phyloP scores from a whole-genome alignment of 2,888 invertebrate genomes.

The Lamproptera curius region DNA sequence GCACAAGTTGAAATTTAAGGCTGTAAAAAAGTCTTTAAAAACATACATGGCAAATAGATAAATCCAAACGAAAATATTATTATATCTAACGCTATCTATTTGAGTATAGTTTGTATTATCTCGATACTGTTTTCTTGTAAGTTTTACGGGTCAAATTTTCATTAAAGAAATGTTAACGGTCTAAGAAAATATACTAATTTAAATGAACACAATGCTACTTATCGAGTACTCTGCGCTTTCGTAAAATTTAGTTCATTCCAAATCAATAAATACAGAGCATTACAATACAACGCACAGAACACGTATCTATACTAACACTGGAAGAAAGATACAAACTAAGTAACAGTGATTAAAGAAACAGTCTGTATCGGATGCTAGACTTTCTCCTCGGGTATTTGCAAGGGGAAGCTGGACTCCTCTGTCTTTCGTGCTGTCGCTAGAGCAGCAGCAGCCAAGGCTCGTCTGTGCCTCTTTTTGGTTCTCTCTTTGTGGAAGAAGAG shows the following conservation, averaged over 20 bases:
- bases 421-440: slow-evolving; percentile 45
- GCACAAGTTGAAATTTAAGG: too few relatives aligned
- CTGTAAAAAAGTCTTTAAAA: too few relatives aligned
- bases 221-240: not conserved
- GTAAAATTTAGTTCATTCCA: not conserved
- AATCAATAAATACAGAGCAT: slow-evolving; percentile 10
- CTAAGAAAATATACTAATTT: too few relatives aligned
- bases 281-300: slow-evolving; percentile 1
- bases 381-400: slow-evolving; percentile 64
- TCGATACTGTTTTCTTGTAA: too few relatives aligned
- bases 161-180: too few relatives aligned
- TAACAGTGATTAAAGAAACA: slow-evolving; percentile 15
- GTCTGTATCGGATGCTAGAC: slow-evolving; percentile 38
- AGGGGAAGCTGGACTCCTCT: slow-evolving; percentile 57
- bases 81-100: too few relatives aligned
- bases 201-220: not conserved
- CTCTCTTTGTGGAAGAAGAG: slow-evolving; percentile 85
- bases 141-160: too few relatives aligned
- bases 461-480: slow-evolving; percentile 76
- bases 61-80: too few relatives aligned
- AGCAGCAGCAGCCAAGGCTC: slow-evolving; percentile 51
- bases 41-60: too few relatives aligned
- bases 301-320: slow-evolving; percentile 11
- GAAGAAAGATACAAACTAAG: slow-evolving; percentile 12
- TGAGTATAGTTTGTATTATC: too few relatives aligned